Conservation (phyloP, 2,797 vertebrate species). For the Meda fulgida region DNA sequence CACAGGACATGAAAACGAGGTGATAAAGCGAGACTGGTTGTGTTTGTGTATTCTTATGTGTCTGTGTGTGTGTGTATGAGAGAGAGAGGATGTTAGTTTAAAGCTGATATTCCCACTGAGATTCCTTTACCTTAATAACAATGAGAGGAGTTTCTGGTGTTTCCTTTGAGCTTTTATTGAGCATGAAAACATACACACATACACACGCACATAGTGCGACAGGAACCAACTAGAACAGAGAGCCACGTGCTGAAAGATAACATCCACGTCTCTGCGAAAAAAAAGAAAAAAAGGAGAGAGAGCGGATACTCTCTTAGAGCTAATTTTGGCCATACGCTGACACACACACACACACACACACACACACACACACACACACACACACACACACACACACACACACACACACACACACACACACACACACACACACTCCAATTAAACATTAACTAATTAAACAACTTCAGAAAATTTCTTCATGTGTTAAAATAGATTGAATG, state of each 20-base stretch:
- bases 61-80: conserved; percentile 21
- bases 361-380: not conserved
- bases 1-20: conserved; percentile 29
- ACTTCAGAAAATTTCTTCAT: no score
- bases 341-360: conserved; percentile 27
- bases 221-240: conserved; percentile 60
- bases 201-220: conserved; percentile 48
- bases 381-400: no score
- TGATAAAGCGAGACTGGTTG: conserved; percentile 47
- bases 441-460: no score
- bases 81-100: conserved; percentile 60
- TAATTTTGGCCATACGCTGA: conserved; percentile 49
- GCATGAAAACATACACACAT: conserved; percentile 51
- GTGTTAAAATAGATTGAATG: no score
- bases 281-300: not conserved
- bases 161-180: conserved; percentile 61
- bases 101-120: conserved; percentile 63
- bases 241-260: conserved; percentile 63
- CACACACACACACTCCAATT: no score
- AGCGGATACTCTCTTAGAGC: conserved; percentile 45
- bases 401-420: no score
- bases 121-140: conserved; percentile 57
- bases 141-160: conserved; percentile 58
- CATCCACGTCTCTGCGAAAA: conserved; percentile 50
- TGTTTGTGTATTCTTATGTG: conserved; percentile 25